Percentiles rank a stretch among this genome's conserved stretches.
Evolutionary conservation across 2,113 vertebrate genomes (phyloP).

Genomic region (Charina bottae): DNA sequence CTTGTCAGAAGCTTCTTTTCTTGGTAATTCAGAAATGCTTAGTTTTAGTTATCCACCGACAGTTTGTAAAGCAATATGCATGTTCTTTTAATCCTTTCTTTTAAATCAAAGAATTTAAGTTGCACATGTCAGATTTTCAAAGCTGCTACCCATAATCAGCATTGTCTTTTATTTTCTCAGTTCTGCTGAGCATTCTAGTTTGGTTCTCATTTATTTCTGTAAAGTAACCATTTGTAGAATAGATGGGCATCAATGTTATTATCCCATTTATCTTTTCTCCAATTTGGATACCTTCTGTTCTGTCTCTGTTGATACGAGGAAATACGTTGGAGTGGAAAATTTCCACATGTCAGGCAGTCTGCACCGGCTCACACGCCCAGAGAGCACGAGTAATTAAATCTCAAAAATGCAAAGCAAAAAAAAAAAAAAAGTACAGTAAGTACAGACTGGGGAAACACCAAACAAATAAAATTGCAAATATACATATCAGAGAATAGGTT

Average conservation of each 20-base stretch:
- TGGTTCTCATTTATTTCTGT: not conserved
- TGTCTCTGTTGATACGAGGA: not conserved
- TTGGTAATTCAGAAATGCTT: not conserved
- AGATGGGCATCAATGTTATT: not conserved
- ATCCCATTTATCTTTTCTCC: not conserved
- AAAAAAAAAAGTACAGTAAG: not conserved
- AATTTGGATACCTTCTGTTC: not conserved
- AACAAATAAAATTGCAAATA: not conserved
- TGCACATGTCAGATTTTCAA: not conserved
- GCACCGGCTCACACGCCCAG: constrained; percentile 7
- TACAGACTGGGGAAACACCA: not conserved
- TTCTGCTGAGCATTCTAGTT: not conserved
- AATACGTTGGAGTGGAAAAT: not conserved
- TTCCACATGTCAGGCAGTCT: not conserved
- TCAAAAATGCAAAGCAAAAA: not conserved
- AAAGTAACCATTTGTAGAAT: not conserved
- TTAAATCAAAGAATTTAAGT: not conserved
- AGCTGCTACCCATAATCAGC: not conserved
- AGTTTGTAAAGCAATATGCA: not conserved
- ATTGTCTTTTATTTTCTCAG: not conserved
- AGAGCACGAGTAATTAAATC: not conserved
- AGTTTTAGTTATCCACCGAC: not conserved
- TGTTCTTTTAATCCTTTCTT: not conserved
- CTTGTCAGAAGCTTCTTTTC: not conserved
- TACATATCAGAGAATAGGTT: not conserved